phyloP scores from a whole-genome alignment of 2,113 vertebrate species.

The Neogobius melanostomus region DNA sequence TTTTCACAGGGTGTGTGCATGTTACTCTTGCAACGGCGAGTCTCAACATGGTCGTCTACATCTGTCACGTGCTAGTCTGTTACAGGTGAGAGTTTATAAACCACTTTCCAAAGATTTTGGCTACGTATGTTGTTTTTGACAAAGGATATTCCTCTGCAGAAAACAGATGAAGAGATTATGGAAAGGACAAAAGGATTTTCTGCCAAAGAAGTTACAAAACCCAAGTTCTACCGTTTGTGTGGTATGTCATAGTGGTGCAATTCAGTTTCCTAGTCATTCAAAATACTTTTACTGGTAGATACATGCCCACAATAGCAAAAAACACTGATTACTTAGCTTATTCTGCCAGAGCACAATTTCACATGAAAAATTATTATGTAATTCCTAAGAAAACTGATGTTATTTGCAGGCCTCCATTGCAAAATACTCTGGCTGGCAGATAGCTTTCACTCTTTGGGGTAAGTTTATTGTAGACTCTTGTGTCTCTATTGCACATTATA shows the following conservation, averaged over 20 bases:
- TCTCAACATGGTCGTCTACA: slow-evolving; percentile 81
- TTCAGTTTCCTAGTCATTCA: too few species aligned
- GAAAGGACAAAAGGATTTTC: slow-evolving; percentile 81
- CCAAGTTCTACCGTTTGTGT: slow-evolving; percentile 77
- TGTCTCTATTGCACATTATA: neutral
- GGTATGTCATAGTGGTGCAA: slow-evolving; percentile 75
- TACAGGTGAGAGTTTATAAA: slow-evolving; percentile 78
- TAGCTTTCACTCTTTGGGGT: slow-evolving; percentile 90
- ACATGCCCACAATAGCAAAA: too few species aligned
- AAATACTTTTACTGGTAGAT: too few species aligned
- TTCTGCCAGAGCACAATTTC: too few species aligned
- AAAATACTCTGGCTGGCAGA: slow-evolving; percentile 90
- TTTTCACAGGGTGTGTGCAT: slow-evolving; percentile 78
- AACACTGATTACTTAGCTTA: neutral
- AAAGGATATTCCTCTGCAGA: slow-evolving; percentile 55
- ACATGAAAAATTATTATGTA: neutral
- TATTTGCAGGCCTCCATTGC: slow-evolving; percentile 82
- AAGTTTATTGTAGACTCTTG: slow-evolving; percentile 42
- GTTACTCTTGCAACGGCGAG: slow-evolving; percentile 78
- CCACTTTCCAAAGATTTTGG: too few species aligned
- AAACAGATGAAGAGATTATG: slow-evolving; percentile 87
- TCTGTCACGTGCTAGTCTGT: slow-evolving; percentile 84
- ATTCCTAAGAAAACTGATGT: neutral
- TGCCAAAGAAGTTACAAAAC: slow-evolving; percentile 78
- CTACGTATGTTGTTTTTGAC: neutral